phyloP scores from a whole-genome alignment of 2,797 vertebrate genomes.

The Syngnathus acus region DNA sequence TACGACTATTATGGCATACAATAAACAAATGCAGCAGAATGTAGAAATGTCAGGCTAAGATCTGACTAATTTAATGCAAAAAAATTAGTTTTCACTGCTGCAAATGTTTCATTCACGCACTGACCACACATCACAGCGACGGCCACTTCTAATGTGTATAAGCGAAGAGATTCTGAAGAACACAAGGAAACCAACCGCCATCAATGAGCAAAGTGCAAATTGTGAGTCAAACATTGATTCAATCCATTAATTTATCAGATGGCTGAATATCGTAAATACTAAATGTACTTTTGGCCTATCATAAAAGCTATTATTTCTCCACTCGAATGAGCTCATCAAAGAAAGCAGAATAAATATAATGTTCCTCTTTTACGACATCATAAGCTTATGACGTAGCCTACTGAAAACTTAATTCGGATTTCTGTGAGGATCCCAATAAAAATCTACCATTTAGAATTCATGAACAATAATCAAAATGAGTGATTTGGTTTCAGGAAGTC shows the following conservation, averaged over 20 bases:
- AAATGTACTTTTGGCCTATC: neutral
- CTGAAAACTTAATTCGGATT: too few relatives aligned
- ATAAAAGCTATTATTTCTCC: slow-evolving; percentile 23
- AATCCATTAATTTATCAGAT: slow-evolving; percentile 19
- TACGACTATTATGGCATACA: too few relatives aligned
- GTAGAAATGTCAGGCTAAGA: neutral
- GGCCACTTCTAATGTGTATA: neutral
- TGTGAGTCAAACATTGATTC: slow-evolving; percentile 40
- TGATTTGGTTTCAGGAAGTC: neutral
- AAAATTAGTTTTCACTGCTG: neutral
- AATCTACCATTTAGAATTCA: neutral
- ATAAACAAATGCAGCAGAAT: neutral
- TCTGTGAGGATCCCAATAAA: neutral
- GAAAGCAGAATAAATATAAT: slow-evolving; percentile 8
- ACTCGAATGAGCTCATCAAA: slow-evolving; percentile 17
- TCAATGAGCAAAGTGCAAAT: neutral
- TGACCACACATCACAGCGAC: neutral
- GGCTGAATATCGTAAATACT: neutral
- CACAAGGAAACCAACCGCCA: slow-evolving; percentile 12
- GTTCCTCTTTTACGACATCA: too few relatives aligned
- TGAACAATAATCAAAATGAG: neutral
- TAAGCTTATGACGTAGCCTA: too few relatives aligned
- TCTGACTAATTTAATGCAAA: neutral
- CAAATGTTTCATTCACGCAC: neutral
- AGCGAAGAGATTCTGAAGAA: slow-evolving; percentile 1